Conservation (phyloP, 2,888 invertebrate genomes). For the Drosophila pseudotalamancana region DNA sequence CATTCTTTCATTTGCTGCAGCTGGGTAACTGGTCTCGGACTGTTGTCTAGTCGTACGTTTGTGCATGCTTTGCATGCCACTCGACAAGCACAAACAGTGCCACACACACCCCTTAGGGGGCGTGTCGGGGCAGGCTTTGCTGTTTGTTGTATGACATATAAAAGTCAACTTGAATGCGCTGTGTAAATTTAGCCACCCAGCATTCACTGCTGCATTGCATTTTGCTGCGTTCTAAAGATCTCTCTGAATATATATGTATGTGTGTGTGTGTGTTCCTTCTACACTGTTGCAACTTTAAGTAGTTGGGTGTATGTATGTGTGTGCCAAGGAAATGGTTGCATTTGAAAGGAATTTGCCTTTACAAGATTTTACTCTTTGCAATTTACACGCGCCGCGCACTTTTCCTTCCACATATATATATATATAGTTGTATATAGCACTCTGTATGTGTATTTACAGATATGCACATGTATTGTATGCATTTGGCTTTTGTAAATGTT, state of each 20-base stretch:
- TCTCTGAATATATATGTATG: slow-evolving; percentile 7
- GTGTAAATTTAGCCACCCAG: slow-evolving; percentile 61
- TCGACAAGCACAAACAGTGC: slow-evolving; percentile 26
- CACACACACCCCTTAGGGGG: slow-evolving; percentile 15
- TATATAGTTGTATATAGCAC: slow-evolving; percentile 9
- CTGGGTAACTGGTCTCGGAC: slow-evolving; percentile 27
- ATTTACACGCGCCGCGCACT: slow-evolving; percentile 76
- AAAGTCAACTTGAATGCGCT: slow-evolving; percentile 72
- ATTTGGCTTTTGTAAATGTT: slow-evolving; percentile 77
- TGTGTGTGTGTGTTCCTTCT: slow-evolving; percentile 10
- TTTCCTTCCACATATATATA: slow-evolving; percentile 22
- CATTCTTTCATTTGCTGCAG: slow-evolving; percentile 37
- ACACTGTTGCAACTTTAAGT: slow-evolving; percentile 75
- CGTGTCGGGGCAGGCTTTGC: slow-evolving; percentile 30
- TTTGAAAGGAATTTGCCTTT: slow-evolving; percentile 81
- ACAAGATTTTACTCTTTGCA: slow-evolving; percentile 80
- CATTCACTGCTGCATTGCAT: slow-evolving; percentile 33
- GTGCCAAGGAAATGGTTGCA: slow-evolving; percentile 69
- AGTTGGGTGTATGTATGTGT: slow-evolving; percentile 53
- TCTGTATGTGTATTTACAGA: slow-evolving; percentile 13
- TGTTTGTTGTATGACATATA: slow-evolving; percentile 77
- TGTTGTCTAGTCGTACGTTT: slow-evolving; percentile 58
- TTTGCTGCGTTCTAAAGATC: slow-evolving; percentile 21
- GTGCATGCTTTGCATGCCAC: slow-evolving; percentile 51
- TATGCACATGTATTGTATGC: slow-evolving; percentile 58